Evolutionary conservation across 2,797 vertebrate genomes (phyloP).

Genomic region (Megaceryle alcyon): DNA sequence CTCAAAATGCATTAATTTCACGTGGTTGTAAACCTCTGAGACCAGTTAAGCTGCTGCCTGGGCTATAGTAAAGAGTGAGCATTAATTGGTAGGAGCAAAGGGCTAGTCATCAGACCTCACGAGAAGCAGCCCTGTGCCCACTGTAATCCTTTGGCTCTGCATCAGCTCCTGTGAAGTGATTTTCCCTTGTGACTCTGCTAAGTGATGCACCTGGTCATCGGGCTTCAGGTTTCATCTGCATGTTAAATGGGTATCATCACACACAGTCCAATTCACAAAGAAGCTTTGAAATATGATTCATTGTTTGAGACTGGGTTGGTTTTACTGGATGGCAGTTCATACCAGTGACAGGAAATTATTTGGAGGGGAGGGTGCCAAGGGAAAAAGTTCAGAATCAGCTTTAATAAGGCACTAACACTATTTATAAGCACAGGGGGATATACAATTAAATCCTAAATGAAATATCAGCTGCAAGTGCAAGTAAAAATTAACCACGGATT

Average conservation of each 20-base stretch:
- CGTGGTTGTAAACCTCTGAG: background rate
- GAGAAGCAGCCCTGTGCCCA: background rate
- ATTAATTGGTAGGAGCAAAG: background rate
- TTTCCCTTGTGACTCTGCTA: background rate
- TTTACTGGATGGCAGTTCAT: background rate
- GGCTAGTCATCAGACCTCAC: background rate
- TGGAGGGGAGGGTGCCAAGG: background rate
- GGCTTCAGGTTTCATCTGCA: background rate
- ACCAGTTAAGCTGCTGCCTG: background rate
- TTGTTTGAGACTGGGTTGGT: background rate
- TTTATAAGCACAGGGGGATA: constrained; percentile 11
- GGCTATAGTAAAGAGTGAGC: background rate
- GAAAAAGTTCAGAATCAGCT: background rate
- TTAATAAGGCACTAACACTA: constrained; percentile 22
- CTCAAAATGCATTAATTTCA: background rate
- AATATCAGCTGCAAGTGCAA: constrained; percentile 6
- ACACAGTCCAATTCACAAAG: background rate
- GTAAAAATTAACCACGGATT: constrained; percentile 13
- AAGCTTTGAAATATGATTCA: background rate
- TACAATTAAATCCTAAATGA: constrained; percentile 22
- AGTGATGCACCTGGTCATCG: background rate
- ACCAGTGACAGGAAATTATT: background rate
- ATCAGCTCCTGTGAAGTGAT: background rate
- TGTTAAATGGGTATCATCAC: background rate
- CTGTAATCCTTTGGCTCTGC: background rate